A percentile compares a stretch with the other conserved stretches of the same genome.
phyloP scores from a whole-genome alignment of 2,888 invertebrate species.

The Coleophora deauratella region DNA sequence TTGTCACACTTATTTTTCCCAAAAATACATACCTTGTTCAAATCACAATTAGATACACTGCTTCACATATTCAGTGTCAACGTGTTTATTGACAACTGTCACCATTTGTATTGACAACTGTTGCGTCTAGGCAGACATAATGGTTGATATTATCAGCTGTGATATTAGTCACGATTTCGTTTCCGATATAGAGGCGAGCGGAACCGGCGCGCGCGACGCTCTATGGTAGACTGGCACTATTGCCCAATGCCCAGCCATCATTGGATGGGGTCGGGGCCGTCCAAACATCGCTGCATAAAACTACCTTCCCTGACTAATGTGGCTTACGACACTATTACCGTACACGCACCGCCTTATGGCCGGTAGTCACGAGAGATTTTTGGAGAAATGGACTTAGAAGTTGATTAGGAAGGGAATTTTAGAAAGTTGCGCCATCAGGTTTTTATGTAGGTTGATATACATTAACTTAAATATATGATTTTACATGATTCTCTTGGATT shows the following conservation, averaged over 20 bases:
- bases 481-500: too few relatives aligned
- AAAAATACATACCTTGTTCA: too few relatives aligned
- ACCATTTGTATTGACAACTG: too few relatives aligned
- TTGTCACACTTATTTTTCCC: too few relatives aligned
- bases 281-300: slow-evolving; percentile 38
- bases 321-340: slow-evolving; percentile 18
- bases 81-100: too few relatives aligned
- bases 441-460: too few relatives aligned
- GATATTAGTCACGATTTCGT: slow-evolving; percentile 4
- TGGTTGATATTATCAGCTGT: too few relatives aligned
- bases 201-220: slow-evolving; percentile 9
- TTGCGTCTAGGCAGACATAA: too few relatives aligned
- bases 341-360: slow-evolving; percentile 11
- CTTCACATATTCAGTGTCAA: too few relatives aligned
- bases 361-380: slow-evolving; percentile 20
- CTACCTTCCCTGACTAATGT: slow-evolving; percentile 36
- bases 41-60: too few relatives aligned
- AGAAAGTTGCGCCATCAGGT: too few relatives aligned
- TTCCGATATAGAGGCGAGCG: slow-evolving; percentile 1
- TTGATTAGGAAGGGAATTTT: background rate
- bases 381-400: background rate
- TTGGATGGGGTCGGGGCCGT: slow-evolving; percentile 59
- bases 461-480: too few relatives aligned
- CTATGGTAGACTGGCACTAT: slow-evolving; percentile 8
- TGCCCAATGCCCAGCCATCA: slow-evolving; percentile 24